Percentiles rank a stretch among this genome's conserved stretches.
Conservation (phyloP, 92 coral and sea anemone genomes). For the Phymanthus crucifer region DNA sequence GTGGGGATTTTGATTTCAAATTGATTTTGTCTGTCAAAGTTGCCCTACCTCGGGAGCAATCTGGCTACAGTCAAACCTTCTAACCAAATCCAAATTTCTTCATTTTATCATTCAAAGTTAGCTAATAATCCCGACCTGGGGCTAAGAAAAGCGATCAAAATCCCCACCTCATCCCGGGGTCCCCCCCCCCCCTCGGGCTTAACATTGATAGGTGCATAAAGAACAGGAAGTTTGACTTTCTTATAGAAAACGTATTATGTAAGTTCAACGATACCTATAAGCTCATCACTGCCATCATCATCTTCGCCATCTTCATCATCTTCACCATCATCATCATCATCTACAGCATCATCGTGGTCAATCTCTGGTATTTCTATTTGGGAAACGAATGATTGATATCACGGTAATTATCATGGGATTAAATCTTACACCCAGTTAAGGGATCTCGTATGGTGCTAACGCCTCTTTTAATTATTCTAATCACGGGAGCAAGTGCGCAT, state of each 20-base stretch:
- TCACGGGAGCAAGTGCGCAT: not conserved
- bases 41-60: too few relatives aligned
- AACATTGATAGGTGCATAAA: too few relatives aligned
- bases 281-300: not conserved
- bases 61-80: too few relatives aligned
- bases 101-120: too few relatives aligned
- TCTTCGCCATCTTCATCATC: too few relatives aligned
- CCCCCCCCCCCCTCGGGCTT: too few relatives aligned
- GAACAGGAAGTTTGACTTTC: not conserved
- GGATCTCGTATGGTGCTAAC: not conserved
- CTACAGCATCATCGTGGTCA: not conserved
- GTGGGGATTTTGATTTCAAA: too few relatives aligned
- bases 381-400: not conserved
- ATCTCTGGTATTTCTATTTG: not conserved
- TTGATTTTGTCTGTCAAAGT: too few relatives aligned
- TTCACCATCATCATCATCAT: not conserved
- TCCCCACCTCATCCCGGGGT: too few relatives aligned
- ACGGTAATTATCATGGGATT: not conserved
- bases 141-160: too few relatives aligned
- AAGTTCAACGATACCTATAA: not conserved
- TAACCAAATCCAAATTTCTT: too few relatives aligned
- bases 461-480: not conserved
- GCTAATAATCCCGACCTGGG: too few relatives aligned
- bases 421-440: not conserved
- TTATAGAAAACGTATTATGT: not conserved